Base-by-base conservation (phyloP, 2,797 vertebrate species). In the Crenuchus spilurus region DNA sequence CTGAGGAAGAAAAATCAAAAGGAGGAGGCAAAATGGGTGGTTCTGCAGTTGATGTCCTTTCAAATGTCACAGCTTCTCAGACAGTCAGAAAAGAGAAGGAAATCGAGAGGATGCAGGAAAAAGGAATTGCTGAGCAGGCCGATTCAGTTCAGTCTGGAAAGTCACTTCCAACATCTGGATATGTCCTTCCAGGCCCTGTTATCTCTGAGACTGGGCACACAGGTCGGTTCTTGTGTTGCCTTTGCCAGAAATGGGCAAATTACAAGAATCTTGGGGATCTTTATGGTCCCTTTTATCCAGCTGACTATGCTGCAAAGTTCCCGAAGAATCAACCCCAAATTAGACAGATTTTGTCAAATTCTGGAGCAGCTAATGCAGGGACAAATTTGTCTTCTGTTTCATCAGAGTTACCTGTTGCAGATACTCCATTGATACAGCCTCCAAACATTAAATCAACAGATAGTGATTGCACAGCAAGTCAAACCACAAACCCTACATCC, bases 221-320 rank as follows among this genome's bases (percentile, higher is more conserved):
- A 16, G 97, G 97, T 66, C 95, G 95, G 74, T 91, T 99, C 79
- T 93, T 99, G 44, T 99, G 98, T 85, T 98, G 97, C 88, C 93
- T 99, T 37, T 99, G 98, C 84, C 96, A 98, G 86, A 99, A 99
- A 88, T 99, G 97, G 95, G 97, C 97, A 78, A 99, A 98, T 90
- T 98, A 97, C 86, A 96, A 96, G 82, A 96, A 98, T 85, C 96
- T 99, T 70, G 98, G 98, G 24, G 98, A 99, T 88, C 95, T 99
- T 69, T 99, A 97, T 37, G 98, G 98, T 78, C 98, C 98, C 58
- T 99, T 95, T 89, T 99, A 99, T 84, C 96, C 95, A 49, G 95
- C 96, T 76, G 97, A 99, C 87, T 98, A 98, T 1, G 95, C 94
- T 57, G 92, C 95, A 80, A 97, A 94, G 70, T 93, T 98, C 75